phyloP scores from a whole-genome alignment of 2,797 vertebrate genomes.

The Alexandromys oeconomus region DNA sequence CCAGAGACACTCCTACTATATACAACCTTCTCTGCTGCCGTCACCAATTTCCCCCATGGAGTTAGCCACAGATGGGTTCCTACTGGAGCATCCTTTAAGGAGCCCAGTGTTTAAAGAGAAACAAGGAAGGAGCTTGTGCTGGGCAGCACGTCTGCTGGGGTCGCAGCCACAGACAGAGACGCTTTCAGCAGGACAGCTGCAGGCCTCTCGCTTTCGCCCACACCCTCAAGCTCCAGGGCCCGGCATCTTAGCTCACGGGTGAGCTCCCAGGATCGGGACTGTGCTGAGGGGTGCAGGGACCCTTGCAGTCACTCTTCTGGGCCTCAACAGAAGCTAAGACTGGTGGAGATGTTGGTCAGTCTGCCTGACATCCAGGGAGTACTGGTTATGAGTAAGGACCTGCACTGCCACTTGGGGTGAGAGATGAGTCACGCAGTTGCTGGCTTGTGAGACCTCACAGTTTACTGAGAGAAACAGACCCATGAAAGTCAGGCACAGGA shows the following conservation, averaged over 20 bases:
- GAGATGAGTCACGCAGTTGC: slow-evolving; percentile 73
- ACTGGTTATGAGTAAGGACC: slow-evolving; percentile 60
- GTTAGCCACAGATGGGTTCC: slow-evolving; percentile 18
- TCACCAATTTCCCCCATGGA: neutral
- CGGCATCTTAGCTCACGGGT: neutral
- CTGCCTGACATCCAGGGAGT: neutral
- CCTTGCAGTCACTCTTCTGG: neutral
- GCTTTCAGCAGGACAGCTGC: slow-evolving; percentile 63
- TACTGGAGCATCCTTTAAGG: slow-evolving; percentile 21
- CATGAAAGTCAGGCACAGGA: neutral
- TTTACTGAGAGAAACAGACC: slow-evolving; percentile 66
- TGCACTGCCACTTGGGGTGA: slow-evolving; percentile 19
- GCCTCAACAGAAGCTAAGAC: slow-evolving; percentile 9
- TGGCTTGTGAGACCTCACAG: slow-evolving; percentile 59
- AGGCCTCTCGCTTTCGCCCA: slow-evolving; percentile 16
- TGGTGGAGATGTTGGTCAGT: neutral
- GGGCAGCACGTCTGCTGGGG: neutral
- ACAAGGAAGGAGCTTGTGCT: slow-evolving; percentile 61
- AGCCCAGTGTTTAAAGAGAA: slow-evolving; percentile 33
- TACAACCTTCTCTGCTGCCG: neutral
- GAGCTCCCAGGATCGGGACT: neutral
- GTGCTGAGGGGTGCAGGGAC: slow-evolving; percentile 14
- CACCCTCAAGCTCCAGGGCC: slow-evolving; percentile 7
- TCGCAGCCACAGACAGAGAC: slow-evolving; percentile 8
- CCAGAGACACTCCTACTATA: neutral